Conservation (phyloP, 2,797 vertebrate species). For the Aulostomus chinensis region DNA sequence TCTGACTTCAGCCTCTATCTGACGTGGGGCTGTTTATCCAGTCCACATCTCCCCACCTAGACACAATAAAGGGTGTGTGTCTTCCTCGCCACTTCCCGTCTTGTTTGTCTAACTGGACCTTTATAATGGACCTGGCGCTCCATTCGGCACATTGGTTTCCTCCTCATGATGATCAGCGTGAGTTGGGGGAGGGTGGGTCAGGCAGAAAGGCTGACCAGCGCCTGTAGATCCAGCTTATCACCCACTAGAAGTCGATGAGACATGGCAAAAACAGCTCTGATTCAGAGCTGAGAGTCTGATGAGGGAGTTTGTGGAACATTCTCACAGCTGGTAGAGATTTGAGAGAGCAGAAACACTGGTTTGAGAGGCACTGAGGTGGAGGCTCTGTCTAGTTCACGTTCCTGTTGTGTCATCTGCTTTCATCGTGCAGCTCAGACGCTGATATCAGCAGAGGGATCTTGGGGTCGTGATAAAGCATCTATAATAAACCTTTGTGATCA, state of each 20-base stretch:
- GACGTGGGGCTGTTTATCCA: conserved; percentile 75
- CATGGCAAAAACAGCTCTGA: too few relatives aligned
- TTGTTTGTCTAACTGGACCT: conserved; percentile 85
- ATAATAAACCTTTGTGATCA: conserved; percentile 74
- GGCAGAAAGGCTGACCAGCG: conserved; percentile 59
- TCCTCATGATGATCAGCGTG: conserved; percentile 58
- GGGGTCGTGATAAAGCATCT: conserved; percentile 67
- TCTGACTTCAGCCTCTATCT: conserved; percentile 78
- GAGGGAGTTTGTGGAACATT: too few relatives aligned
- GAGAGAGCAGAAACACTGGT: conserved; percentile 10
- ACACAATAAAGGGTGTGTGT: conserved; percentile 88
- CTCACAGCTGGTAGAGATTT: conserved; percentile 1
- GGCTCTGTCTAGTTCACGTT: conserved; percentile 45
- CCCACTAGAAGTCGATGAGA: too few relatives aligned
- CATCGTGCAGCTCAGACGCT: conserved; percentile 62
- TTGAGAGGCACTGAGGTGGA: too few relatives aligned
- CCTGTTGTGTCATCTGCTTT: conserved; percentile 62
- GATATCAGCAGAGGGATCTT: conserved; percentile 66
- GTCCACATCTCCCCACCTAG: conserved; percentile 72
- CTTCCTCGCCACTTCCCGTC: conserved; percentile 83
- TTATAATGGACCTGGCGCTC: conserved; percentile 82
- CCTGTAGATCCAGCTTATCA: conserved; percentile 26
- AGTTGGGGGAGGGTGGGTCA: conserved; percentile 27
- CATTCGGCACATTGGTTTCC: conserved; percentile 81
- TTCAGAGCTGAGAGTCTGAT: too few relatives aligned